Conservation (phyloP, 1,140 invertebrate genomes). For the Babylonia areolata region DNA sequence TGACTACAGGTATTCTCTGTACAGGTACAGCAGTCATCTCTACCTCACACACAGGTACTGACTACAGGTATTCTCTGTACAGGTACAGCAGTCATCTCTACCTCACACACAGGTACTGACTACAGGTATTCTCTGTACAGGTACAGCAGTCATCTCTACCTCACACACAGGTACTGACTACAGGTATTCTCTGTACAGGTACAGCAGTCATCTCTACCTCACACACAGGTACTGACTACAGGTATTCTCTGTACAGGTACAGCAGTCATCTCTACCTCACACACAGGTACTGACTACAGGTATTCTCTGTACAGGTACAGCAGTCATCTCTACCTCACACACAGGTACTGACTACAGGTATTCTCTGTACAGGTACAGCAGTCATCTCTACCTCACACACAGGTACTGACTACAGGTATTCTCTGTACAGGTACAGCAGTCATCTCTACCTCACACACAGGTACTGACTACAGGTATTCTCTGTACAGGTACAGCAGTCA, state of each 20-base stretch:
- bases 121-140: conserved; percentile 88
- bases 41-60: conserved; percentile 81
- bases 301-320: conserved; percentile 86
- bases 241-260: conserved; percentile 86
- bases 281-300: conserved; percentile 84
- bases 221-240: conserved; percentile 83
- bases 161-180: conserved; percentile 83
- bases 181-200: conserved; percentile 86
- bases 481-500: conserved; percentile 76
- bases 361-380: conserved; percentile 82
- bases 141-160: too few relatives aligned
- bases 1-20: conserved; percentile 89
- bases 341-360: conserved; percentile 88
- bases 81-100: too few relatives aligned
- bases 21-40: too few relatives aligned
- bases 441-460: conserved; percentile 80
- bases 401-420: conserved; percentile 88
- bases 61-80: conserved; percentile 88
- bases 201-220: too few relatives aligned
- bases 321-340: too few relatives aligned
- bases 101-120: conserved; percentile 81
- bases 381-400: conserved; percentile 76
- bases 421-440: conserved; percentile 81
- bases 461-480: conserved; percentile 90
- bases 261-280: too few relatives aligned